Percentiles rank a stretch among this genome's conserved stretches.
Conservation (phyloP, 2,888 invertebrate species). For the Phalangium opilio region DNA sequence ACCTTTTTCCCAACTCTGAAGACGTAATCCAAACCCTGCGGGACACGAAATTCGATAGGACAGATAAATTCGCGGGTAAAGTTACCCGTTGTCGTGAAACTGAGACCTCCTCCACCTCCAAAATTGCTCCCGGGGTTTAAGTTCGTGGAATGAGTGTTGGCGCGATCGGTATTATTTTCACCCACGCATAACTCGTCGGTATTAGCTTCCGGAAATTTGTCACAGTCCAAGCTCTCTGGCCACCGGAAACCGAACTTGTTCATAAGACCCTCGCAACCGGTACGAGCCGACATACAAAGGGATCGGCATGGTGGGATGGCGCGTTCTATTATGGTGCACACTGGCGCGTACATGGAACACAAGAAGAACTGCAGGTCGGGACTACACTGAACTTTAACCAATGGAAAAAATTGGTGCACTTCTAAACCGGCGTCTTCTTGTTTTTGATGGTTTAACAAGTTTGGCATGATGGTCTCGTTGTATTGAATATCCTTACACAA, state of each 20-base stretch:
- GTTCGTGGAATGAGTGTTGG: conserved; percentile 2
- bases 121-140: background rate
- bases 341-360: conserved; percentile 87
- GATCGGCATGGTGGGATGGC: conserved; percentile 82
- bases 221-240: conserved; percentile 79
- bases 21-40: conserved; percentile 58
- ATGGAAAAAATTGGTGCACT: conserved; percentile 79
- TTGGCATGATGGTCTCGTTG: conserved; percentile 92
- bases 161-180: conserved; percentile 29
- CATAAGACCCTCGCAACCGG: conserved; percentile 76
- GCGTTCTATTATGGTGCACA: conserved; percentile 80
- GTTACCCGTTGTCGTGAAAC: conserved; percentile 22
- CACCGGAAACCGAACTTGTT: conserved; percentile 68
- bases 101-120: background rate
- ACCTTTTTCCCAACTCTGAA: conserved; percentile 41
- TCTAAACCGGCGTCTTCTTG: conserved; percentile 90
- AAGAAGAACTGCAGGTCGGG: conserved; percentile 86
- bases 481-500: conserved; percentile 83
- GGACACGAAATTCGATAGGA: conserved; percentile 68
- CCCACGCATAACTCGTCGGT: conserved; percentile 38
- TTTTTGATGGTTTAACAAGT: conserved; percentile 73
- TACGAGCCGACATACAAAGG: conserved; percentile 69
- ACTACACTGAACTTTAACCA: conserved; percentile 88
- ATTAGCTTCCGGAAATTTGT: conserved; percentile 56
- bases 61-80: conserved; percentile 47